Evolutionary conservation across 1,140 invertebrate species (phyloP).

Genomic region (Calliphora vicina): DNA sequence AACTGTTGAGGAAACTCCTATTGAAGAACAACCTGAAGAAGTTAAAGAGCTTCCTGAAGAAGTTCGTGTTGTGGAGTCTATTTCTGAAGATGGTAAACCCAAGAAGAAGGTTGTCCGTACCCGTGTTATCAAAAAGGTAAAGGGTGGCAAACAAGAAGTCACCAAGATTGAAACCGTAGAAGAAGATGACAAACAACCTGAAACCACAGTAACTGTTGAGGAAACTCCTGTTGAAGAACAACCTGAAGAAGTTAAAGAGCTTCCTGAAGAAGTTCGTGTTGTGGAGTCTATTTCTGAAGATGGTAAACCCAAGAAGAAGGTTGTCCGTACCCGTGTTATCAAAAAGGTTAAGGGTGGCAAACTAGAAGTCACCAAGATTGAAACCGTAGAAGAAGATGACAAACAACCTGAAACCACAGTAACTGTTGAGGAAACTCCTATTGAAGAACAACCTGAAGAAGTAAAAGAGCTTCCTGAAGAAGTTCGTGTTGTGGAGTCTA

Average conservation of each 20-base stretch:
- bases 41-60: slow-evolving; percentile 34
- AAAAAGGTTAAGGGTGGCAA: slow-evolving; percentile 50
- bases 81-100: slow-evolving; percentile 36
- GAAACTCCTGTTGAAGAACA: slow-evolving; percentile 12
- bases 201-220: slow-evolving; percentile 26
- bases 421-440: slow-evolving; percentile 44
- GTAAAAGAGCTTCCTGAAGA: slow-evolving; percentile 58
- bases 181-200: slow-evolving; percentile 30
- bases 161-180: slow-evolving; percentile 26
- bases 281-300: slow-evolving; percentile 44
- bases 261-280: slow-evolving; percentile 45
- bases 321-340: slow-evolving; percentile 45
- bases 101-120: slow-evolving; percentile 21
- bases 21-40: slow-evolving; percentile 25
- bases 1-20: slow-evolving; percentile 26
- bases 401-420: slow-evolving; percentile 47
- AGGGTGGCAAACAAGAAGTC: slow-evolving; percentile 28
- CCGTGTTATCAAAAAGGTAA: slow-evolving; percentile 23
- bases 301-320: slow-evolving; percentile 44
- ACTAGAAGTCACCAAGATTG: slow-evolving; percentile 58
- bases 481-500: slow-evolving; percentile 51
- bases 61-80: slow-evolving; percentile 19
- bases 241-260: slow-evolving; percentile 62
- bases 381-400: slow-evolving; percentile 48
- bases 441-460: slow-evolving; percentile 45